Base-by-base conservation (phyloP, 37 sponge, comb jelly and placozoan species). In the Petrosia ficiformis region DNA sequence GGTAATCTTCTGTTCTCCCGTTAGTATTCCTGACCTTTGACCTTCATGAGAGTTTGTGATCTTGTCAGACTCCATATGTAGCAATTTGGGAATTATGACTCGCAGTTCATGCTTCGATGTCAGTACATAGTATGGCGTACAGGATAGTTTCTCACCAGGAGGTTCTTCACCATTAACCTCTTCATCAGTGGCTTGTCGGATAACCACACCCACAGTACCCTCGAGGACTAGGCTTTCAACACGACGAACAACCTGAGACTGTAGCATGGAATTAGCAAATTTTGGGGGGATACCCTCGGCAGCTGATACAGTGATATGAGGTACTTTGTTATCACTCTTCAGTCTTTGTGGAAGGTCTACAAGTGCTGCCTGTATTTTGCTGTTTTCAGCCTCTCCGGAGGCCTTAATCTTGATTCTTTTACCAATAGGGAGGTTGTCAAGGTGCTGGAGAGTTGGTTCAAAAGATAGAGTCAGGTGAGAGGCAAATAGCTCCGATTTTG, bases 231-330 rank as follows among this genome's bases (percentile, higher is more conserved):
- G 11, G 25, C 6, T 8, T 61, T 61, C 5, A n/a, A 6, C n/a
- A 5, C 26, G 28, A n/a, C 26, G 14, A 61, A 22, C 24, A 2
- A 65, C 4, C 25, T 84, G 52, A 38, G 72, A 56, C 36, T 72
- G 33, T 36, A 95, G 78, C 78, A 95, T 44, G 43, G 71, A 73
- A 63, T 90, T 91, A 10, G 95, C 67, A 29, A 81, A 37, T 48
- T 84, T 90, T 1, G 92, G 78, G 21, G 70, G 29, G 2, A 77
- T 79, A 14, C 58, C 59, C 1, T 58, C n/a, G 10, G 65, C 72
- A n/a, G 78, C 74, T 3, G 89, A 87, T 54, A 95, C 73, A 68
- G 95, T 95, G 65, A 95, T 79, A 69, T 95, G 95, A n/a, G 95
- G 92, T 37, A 33, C 4, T 33, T 57, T 41, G 34, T 87, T 91